Evolutionary conservation across 2,113 vertebrate genomes (phyloP).

Genomic region (Paradisaea rubra): DNA sequence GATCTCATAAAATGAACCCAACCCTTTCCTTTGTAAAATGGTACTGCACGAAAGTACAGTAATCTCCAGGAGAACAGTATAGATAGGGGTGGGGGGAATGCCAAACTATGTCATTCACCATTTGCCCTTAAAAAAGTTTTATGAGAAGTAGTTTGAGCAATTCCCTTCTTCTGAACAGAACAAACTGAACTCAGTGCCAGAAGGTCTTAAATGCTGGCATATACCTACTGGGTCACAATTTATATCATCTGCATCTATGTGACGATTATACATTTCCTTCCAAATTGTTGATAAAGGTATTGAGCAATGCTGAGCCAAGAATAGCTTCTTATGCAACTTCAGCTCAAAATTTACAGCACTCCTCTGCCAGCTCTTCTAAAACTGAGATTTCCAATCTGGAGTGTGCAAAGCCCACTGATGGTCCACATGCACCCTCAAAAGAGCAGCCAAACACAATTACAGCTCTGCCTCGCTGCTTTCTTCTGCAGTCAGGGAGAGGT

Average conservation of each 20-base stretch:
- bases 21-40: background rate
- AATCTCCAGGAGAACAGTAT: background rate
- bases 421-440: background rate
- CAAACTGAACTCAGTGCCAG: background rate
- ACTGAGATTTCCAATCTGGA: background rate
- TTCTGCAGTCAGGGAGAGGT: background rate
- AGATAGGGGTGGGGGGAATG: background rate
- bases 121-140: background rate
- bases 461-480: background rate
- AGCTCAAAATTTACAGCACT: background rate
- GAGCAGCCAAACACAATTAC: slow-evolving; percentile 4
- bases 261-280: background rate
- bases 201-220: background rate
- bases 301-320: background rate
- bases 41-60: background rate
- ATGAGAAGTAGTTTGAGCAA: background rate
- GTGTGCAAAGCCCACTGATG: background rate
- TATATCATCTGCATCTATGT: background rate
- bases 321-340: background rate
- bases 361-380: slow-evolving; percentile 29
- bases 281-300: background rate
- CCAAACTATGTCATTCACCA: background rate
- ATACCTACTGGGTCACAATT: background rate
- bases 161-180: background rate
- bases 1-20: background rate